phyloP scores from a whole-genome alignment of 2,888 invertebrate genomes.

The Perizoma flavofasciatum region DNA sequence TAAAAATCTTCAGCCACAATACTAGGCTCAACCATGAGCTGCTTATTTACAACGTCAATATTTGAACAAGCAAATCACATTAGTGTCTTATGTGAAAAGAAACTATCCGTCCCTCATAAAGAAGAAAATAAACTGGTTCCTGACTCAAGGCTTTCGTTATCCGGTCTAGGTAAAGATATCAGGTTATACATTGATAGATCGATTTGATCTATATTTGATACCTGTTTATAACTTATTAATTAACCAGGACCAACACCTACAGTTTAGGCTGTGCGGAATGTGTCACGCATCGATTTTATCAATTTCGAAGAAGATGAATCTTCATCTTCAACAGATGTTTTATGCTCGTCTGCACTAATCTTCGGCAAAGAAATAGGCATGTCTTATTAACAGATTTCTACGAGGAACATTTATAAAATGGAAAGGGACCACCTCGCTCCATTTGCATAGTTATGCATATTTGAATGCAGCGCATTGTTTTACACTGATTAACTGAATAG shows the following conservation, averaged over 20 bases:
- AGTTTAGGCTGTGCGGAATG: too few relatives aligned
- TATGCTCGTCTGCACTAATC: too few relatives aligned
- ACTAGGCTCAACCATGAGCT: too few relatives aligned
- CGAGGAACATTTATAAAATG: not conserved
- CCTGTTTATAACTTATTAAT: not conserved
- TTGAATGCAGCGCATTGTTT: slow-evolving; percentile 9
- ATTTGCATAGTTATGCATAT: slow-evolving; percentile 14
- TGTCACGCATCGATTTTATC: too few relatives aligned
- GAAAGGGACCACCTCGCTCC: slow-evolving; percentile 9
- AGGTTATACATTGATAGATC: slow-evolving; percentile 25
- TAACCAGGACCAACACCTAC: too few relatives aligned
- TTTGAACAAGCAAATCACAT: slow-evolving; percentile 14
- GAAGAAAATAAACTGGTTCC: slow-evolving; percentile 19
- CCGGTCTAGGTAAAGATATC: slow-evolving; percentile 30
- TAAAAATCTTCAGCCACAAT: too few relatives aligned
- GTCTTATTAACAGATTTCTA: too few relatives aligned
- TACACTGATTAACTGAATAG: not conserved
- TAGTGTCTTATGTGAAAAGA: slow-evolving; percentile 4
- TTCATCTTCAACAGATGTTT: too few relatives aligned
- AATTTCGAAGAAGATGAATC: too few relatives aligned
- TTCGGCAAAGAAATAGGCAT: too few relatives aligned
- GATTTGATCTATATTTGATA: slow-evolving; percentile 17
- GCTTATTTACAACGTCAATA: too few relatives aligned
- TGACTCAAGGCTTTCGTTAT: slow-evolving; percentile 32
- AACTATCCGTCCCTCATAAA: slow-evolving; percentile 28